Evolutionary conservation across 2,113 vertebrate genomes (phyloP).

Genomic region (Varanus komodoensis): DNA sequence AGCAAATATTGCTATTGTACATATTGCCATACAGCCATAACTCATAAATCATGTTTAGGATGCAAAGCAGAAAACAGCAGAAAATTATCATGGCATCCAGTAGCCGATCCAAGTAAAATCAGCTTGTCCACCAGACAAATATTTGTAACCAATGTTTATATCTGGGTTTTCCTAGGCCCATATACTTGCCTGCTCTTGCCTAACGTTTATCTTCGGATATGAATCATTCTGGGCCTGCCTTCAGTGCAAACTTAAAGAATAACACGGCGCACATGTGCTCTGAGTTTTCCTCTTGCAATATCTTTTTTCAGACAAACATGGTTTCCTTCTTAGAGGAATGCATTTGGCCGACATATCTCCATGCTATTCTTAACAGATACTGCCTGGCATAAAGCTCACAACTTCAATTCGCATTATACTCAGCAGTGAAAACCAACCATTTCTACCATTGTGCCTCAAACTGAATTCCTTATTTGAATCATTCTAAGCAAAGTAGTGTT

Average conservation of each 20-base stretch:
- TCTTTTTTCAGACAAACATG: neutral
- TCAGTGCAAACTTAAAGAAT: neutral
- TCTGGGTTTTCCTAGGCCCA: no score
- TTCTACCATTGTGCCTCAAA: neutral
- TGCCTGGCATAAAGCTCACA: neutral
- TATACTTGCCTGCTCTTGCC: no score
- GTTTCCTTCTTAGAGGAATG: neutral
- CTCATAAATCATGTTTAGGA: no score
- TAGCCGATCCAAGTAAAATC: no score
- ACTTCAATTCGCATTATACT: no score
- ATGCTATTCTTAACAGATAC: neutral
- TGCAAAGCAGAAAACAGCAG: no score
- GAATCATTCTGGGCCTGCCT: neutral
- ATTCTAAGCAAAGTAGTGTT: fast-evolving
- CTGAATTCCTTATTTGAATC: neutral
- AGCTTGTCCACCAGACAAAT: no score
- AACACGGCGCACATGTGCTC: neutral
- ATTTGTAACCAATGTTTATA: no score
- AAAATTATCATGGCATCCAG: no score
- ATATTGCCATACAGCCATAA: no score
- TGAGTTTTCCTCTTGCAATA: neutral
- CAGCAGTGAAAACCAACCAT: neutral
- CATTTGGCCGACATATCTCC: neutral
- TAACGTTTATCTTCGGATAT: no score
- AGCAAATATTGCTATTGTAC: no score